Conservation (phyloP, 2,113 vertebrate genomes). For the Capricornis sumatraensis region DNA sequence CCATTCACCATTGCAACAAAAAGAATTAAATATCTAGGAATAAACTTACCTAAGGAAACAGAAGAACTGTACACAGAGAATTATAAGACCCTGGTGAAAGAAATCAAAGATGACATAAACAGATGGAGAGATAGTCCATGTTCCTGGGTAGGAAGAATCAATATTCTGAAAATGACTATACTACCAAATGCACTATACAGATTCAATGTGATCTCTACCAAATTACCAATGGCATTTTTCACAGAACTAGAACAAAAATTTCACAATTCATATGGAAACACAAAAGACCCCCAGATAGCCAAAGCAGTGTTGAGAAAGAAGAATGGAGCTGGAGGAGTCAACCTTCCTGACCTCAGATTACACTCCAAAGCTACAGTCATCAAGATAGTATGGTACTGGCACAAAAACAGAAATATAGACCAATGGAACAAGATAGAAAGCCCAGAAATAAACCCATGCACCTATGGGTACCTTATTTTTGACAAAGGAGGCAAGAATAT, state of each 20-base stretch:
- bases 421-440: background rate
- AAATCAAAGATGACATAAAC: background rate
- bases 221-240: background rate
- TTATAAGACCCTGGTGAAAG: background rate
- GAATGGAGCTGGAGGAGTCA: background rate
- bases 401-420: background rate
- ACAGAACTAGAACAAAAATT: background rate
- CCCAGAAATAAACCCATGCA: background rate
- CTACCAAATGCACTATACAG: background rate
- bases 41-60: background rate
- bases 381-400: background rate
- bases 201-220: background rate
- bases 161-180: background rate
- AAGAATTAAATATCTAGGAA: background rate
- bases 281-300: background rate
- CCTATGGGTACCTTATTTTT: background rate
- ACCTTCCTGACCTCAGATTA: background rate
- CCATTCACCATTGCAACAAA: background rate
- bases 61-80: background rate
- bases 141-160: background rate
- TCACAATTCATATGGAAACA: background rate
- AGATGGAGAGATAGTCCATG: background rate
- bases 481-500: background rate
- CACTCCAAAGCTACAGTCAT: background rate
- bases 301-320: background rate